These are phyloP conservation scores for Oscheius sp. DNA, from an alignment of 2,888 invertebrate genomes.

Conservation along the genomic window DNA sequence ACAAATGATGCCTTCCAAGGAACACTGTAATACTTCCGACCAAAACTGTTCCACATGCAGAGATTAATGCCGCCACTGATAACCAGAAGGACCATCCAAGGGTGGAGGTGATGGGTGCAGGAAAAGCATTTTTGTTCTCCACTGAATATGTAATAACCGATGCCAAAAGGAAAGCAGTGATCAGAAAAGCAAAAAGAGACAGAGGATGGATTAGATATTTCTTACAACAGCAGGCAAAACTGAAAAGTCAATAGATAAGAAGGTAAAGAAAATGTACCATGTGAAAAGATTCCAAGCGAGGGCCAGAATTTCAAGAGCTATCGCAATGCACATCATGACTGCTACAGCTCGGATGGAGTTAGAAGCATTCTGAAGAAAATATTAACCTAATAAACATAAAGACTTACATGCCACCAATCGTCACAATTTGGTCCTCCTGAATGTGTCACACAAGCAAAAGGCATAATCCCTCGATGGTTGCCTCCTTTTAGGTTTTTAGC, in stretches of 20 bases:
- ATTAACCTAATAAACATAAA: background rate
- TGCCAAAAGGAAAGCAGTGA: conserved; percentile 37
- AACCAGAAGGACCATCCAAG: conserved; percentile 55
- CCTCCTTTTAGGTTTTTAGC: background rate
- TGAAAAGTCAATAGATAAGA: conserved; percentile 1
- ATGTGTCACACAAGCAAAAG: conserved; percentile 14
- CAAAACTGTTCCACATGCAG: conserved; percentile 44
- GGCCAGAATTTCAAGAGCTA: conserved; percentile 40
- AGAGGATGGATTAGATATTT: conserved; percentile 54
- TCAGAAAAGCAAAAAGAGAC: conserved; percentile 45
- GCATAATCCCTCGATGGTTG: conserved; percentile 10
- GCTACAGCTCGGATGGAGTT: conserved; percentile 28
- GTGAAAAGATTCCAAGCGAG: conserved; percentile 47
- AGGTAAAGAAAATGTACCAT: conserved; percentile 19
- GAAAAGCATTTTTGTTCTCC: background rate
- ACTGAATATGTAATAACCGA: conserved; percentile 47
- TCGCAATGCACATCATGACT: conserved; percentile 38
- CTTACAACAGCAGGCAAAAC: conserved; percentile 51
- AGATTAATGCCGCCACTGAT: conserved; percentile 43
- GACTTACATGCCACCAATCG: conserved; percentile 26
- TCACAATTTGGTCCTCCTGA: background rate
- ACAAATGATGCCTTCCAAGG: conserved; percentile 39
- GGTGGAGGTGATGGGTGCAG: conserved; percentile 1
- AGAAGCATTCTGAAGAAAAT: background rate
- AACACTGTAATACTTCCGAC: conserved; percentile 46